Conservation (phyloP, 2,113 vertebrate genomes). For the Montifringilla adamsi region DNA sequence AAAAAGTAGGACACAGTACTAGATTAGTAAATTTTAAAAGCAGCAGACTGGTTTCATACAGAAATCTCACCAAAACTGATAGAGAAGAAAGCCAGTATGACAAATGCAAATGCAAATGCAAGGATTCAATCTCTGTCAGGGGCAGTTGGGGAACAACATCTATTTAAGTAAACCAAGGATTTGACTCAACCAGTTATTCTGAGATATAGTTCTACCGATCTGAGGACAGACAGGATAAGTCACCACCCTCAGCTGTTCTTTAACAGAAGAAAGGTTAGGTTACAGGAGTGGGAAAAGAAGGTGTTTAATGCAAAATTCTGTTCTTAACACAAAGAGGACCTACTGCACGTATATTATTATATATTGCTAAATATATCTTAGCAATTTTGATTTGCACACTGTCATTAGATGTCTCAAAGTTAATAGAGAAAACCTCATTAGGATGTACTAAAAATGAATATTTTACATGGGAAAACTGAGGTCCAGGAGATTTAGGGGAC, state of each 20-base stretch:
- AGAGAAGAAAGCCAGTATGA: not conserved
- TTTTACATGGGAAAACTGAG: not conserved
- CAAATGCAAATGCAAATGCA: not conserved
- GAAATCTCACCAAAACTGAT: not conserved
- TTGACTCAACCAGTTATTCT: not conserved
- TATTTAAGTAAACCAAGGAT: not conserved
- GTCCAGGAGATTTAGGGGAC: not conserved
- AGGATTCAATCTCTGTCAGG: not conserved
- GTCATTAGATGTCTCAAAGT: not conserved
- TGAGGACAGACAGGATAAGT: not conserved
- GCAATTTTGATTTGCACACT: not conserved
- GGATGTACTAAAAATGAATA: not conserved
- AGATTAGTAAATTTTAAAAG: not conserved
- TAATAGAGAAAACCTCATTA: not conserved
- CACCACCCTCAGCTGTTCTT: not conserved
- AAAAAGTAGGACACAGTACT: not conserved
- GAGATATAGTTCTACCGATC: not conserved
- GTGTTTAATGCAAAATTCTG: not conserved
- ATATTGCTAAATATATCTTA: not conserved
- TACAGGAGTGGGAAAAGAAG: not conserved
- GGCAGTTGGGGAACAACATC: not conserved
- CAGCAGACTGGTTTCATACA: not conserved
- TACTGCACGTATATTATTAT: not conserved
- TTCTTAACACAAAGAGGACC: not conserved
- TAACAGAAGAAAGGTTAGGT: not conserved